Base-by-base conservation (phyloP, 2,888 invertebrate genomes). In the Capitulum mitella region DNA sequence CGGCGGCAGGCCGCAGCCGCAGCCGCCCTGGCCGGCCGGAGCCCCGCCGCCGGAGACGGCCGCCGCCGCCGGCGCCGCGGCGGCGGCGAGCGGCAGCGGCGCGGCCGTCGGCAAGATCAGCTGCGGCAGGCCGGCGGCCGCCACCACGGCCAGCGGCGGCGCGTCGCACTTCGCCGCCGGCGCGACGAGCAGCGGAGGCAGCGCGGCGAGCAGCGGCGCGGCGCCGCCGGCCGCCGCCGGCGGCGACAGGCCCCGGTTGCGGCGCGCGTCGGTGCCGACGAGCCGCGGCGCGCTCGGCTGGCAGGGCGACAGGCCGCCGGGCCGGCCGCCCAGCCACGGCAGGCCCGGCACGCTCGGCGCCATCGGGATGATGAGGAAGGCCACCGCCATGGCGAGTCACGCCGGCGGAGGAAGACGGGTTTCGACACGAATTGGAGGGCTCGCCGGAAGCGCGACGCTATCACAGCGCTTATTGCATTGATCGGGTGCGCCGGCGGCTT, bases 311-410 rank as follows among this genome's bases (percentile, higher is more conserved):
- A n/a, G 58, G 58, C 26, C n/a, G 58, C 58, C 58, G 10, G 10
- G 22, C 26, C 70, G 37, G 26, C 26, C 5, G 70, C 37, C 26
- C 37, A 29, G 22, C 12, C 40, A 19, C 40, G 29, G 40, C 1
- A 37, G 8, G 6, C 22, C 22, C 70, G 37, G 70, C 6, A 40
- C 34, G 26, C 37, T 34, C 8, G 70, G 22, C 29, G 19, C 8
- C 19, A 70, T 5, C 10, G 70, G 70, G 40, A 70, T 70, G 70
- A 70, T 70, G 16, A 70, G 70, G 37, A 40, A 70, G 26, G 70
- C 70, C 22, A 70, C 40, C 8, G 70, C 70, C 70, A 70, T 70
- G 10, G 16, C 64, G n/a, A n/a, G n/a, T n/a, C n/a, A n/a, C n/a
- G n/a, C n/a, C n/a, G n/a, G n/a, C n/a, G n/a, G n/a, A n/a, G n/a